These are phyloP conservation scores for Allolobophora icterica DNA, from an alignment of 2,888 invertebrate genomes.

Conservation along the genomic window DNA sequence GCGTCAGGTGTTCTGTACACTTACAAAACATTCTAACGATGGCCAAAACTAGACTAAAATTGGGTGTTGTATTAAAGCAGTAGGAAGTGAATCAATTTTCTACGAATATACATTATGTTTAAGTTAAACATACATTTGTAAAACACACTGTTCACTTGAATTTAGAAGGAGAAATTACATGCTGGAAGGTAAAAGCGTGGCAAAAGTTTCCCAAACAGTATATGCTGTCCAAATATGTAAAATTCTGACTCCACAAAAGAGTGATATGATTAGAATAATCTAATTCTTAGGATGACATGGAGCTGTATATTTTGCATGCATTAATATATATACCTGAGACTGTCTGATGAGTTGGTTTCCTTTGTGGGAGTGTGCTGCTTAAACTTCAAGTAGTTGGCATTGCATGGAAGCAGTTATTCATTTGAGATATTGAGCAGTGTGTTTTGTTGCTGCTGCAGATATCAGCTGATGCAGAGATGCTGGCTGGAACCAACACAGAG, in stretches of 20 bases:
- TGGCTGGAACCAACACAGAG: slow-evolving; percentile 69
- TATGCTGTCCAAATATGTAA: neutral
- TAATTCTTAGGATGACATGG: neutral
- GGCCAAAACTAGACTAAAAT: no score
- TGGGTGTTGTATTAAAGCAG: no score
- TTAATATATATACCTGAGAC: neutral
- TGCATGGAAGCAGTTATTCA: neutral
- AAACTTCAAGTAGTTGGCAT: neutral
- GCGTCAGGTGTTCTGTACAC: no score
- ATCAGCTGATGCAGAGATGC: slow-evolving; percentile 76
- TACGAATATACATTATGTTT: no score
- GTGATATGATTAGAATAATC: neutral
- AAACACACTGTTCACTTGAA: no score
- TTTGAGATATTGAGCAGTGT: neutral
- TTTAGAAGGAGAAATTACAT: no score
- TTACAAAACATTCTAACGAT: no score
- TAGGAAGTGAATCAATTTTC: no score
- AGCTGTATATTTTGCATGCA: neutral
- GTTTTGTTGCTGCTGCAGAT: slow-evolving; percentile 42
- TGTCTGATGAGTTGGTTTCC: neutral
- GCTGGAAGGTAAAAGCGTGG: no score
- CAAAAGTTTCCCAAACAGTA: no score
- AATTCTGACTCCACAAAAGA: neutral
- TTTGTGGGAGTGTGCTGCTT: neutral
- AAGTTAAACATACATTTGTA: no score